phyloP scores from a whole-genome alignment of 2,113 vertebrate species.

The Scartelaos histophorus region DNA sequence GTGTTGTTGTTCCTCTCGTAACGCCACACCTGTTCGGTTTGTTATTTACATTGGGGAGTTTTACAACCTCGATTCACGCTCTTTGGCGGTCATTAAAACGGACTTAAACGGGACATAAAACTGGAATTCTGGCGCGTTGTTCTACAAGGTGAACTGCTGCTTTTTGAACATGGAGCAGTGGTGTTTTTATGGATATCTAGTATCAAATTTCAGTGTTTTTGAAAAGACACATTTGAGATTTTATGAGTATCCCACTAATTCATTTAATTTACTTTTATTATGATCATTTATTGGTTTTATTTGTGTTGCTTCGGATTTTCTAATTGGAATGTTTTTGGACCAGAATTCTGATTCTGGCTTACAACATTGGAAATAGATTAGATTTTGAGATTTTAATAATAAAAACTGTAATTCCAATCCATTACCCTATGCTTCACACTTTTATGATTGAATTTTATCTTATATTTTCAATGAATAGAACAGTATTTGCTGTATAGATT shows the following conservation, averaged over 20 bases:
- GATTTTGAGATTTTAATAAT: too few species aligned
- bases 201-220: background rate
- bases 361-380: background rate
- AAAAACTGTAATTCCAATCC: too few species aligned
- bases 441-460: too few species aligned
- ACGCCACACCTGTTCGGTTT: slow-evolving; percentile 60
- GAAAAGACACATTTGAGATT: too few species aligned
- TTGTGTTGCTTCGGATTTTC: background rate
- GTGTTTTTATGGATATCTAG: background rate
- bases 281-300: background rate
- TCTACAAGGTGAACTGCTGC: background rate
- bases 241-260: too few species aligned
- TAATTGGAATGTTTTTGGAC: background rate
- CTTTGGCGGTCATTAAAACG: slow-evolving; percentile 33
- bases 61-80: slow-evolving; percentile 16
- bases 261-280: background rate
- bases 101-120: background rate
- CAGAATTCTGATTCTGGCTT: background rate
- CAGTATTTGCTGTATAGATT: too few species aligned
- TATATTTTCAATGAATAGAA: too few species aligned
- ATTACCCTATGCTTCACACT: too few species aligned
- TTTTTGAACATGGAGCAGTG: background rate
- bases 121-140: background rate
- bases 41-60: slow-evolving; percentile 30
- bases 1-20: slow-evolving; percentile 43